Percentiles rank a stretch among this genome's conserved stretches.
These are phyloP conservation scores for Podotricha telesiphe DNA, from an alignment of 2,888 invertebrate genomes.

Conservation along the genomic window DNA sequence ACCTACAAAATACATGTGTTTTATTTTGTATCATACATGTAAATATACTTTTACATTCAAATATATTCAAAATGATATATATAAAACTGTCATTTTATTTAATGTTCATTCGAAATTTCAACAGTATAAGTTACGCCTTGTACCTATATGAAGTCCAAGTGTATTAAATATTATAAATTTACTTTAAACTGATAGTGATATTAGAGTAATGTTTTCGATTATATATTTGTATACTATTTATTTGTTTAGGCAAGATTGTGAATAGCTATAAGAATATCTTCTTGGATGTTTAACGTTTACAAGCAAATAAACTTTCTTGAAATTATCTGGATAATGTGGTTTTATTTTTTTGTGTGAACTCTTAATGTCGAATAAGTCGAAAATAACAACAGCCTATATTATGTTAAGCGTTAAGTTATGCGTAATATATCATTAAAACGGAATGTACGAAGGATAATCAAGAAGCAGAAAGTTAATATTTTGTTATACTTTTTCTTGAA, in stretches of 20 bases:
- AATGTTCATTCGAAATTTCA: constrained; percentile 21
- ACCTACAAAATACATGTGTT: neutral
- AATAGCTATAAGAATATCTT: constrained; percentile 71
- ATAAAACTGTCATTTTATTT: neutral
- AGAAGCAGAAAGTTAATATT: no score
- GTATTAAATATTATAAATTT: constrained; percentile 40
- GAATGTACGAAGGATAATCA: no score
- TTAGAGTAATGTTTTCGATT: constrained; percentile 74
- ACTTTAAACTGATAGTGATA: constrained; percentile 78
- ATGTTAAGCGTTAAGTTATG: no score
- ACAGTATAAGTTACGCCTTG: constrained; percentile 40
- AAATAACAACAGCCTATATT: no score
- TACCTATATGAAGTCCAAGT: constrained; percentile 38
- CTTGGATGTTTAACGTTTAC: constrained; percentile 78
- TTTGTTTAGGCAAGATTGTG: constrained; percentile 74
- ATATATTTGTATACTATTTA: constrained; percentile 77
- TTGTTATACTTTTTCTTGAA: no score
- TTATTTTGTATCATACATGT: neutral
- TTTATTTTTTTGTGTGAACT: constrained; percentile 41
- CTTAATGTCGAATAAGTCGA: no score
- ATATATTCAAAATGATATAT: neutral
- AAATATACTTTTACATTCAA: neutral
- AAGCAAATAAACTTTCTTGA: constrained; percentile 74
- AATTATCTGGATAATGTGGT: constrained; percentile 53
- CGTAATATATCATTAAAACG: no score